phyloP scores from a whole-genome alignment of 2,797 vertebrate species.

The Falco rusticolus region DNA sequence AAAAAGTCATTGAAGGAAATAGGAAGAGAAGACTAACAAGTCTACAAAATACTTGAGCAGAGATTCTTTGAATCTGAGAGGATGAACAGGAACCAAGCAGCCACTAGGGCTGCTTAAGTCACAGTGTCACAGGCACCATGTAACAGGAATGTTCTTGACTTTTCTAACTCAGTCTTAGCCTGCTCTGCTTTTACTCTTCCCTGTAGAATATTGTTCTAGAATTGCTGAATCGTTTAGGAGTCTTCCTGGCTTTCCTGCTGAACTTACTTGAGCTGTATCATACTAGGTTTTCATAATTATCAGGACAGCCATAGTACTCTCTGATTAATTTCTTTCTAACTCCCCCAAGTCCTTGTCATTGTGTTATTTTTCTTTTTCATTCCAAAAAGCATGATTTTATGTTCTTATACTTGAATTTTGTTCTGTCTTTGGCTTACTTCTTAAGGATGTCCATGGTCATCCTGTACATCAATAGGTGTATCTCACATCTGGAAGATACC shows the following conservation, averaged over 20 bases:
- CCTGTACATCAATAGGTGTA: neutral
- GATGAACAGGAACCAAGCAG: neutral
- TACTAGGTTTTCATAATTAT: neutral
- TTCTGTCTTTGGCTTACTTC: neutral
- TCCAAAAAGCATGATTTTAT: neutral
- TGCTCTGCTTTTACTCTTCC: neutral
- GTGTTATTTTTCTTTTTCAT: neutral
- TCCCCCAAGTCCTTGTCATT: neutral
- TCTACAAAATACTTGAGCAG: neutral
- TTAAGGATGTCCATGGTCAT: neutral
- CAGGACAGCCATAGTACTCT: neutral
- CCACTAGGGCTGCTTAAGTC: neutral
- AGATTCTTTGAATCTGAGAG: neutral
- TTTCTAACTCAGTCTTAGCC: neutral
- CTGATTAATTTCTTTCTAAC: neutral
- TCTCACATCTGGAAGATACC: neutral
- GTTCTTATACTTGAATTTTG: neutral
- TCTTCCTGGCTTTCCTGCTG: neutral
- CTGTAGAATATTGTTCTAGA: neutral
- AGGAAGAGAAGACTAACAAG: neutral
- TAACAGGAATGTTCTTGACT: neutral
- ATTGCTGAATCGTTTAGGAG: neutral
- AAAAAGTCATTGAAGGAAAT: conserved; percentile 17
- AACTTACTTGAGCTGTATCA: neutral
- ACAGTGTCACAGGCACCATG: neutral